Conservation (phyloP, 2,888 invertebrate genomes). For the Chrysolina oricalcia region DNA sequence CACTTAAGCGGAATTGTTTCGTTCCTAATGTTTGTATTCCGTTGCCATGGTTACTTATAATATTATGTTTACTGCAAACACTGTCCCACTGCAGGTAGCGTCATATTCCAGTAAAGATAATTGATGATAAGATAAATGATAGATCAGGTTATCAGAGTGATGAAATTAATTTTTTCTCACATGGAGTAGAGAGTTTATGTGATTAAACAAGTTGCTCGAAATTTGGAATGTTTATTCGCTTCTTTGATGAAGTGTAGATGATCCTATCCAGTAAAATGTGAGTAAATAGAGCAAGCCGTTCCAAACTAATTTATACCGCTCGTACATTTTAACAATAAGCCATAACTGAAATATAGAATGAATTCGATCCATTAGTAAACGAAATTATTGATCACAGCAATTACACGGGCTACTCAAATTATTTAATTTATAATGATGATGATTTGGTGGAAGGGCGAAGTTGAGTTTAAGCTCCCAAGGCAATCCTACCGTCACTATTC, state of each 20-base stretch:
- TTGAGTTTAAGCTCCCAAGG: too few relatives aligned
- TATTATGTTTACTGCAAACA: background rate
- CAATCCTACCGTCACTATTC: too few relatives aligned
- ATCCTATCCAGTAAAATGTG: background rate
- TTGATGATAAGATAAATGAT: conserved; percentile 3
- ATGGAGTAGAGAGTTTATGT: background rate
- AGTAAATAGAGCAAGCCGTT: background rate
- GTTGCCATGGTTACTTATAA: conserved; percentile 13
- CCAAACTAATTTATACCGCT: too few relatives aligned
- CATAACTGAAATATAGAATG: too few relatives aligned
- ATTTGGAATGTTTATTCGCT: too few relatives aligned
- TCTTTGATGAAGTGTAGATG: too few relatives aligned
- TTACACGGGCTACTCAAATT: too few relatives aligned
- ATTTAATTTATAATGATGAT: too few relatives aligned
- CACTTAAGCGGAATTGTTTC: background rate
- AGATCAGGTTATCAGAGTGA: background rate
- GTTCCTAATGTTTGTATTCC: conserved; percentile 5
- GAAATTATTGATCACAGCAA: too few relatives aligned
- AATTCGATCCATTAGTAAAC: too few relatives aligned
- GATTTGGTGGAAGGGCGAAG: too few relatives aligned
- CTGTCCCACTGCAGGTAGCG: background rate
- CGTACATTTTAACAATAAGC: too few relatives aligned
- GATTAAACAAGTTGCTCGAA: background rate
- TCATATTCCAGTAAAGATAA: background rate
- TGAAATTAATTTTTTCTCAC: background rate